Conservation (phyloP, 1,140 invertebrate genomes). For the Lordiphosa stackelbergi region DNA sequence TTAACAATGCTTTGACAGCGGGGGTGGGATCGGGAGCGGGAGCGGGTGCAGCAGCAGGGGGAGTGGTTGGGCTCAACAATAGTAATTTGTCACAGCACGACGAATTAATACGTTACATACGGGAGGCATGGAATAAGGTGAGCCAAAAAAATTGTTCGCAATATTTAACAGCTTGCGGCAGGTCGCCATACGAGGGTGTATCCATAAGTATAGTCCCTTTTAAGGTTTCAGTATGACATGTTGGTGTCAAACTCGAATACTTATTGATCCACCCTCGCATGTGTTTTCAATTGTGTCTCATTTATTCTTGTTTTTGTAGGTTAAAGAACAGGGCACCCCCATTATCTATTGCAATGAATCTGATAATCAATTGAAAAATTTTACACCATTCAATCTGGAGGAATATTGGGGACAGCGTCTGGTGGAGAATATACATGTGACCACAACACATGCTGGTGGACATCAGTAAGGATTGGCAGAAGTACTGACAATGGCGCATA, state of each 20-base stretch:
- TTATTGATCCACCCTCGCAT: not conserved
- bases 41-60: slow-evolving; percentile 31
- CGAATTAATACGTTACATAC: slow-evolving; percentile 72
- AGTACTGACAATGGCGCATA: slow-evolving; percentile 36
- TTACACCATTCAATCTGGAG: slow-evolving; percentile 74
- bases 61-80: slow-evolving; percentile 27
- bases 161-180: slow-evolving; percentile 25
- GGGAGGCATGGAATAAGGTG: slow-evolving; percentile 74
- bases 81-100: slow-evolving; percentile 69
- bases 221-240: no score
- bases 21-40: slow-evolving; percentile 3
- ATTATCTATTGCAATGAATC: slow-evolving; percentile 66
- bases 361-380: slow-evolving; percentile 75
- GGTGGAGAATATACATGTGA: slow-evolving; percentile 72
- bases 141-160: slow-evolving; percentile 21
- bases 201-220: not conserved
- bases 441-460: slow-evolving; percentile 54
- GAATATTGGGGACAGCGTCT: slow-evolving; percentile 75
- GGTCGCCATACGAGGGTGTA: slow-evolving; percentile 12
- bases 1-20: slow-evolving; percentile 38
- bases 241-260: no score
- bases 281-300: not conserved
- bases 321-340: slow-evolving; percentile 65
- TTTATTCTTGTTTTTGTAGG: slow-evolving; percentile 33
- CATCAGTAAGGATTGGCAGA: slow-evolving; percentile 48